phyloP scores from a whole-genome alignment of 2,797 vertebrate species.

The Rhabdomys pumilio region DNA sequence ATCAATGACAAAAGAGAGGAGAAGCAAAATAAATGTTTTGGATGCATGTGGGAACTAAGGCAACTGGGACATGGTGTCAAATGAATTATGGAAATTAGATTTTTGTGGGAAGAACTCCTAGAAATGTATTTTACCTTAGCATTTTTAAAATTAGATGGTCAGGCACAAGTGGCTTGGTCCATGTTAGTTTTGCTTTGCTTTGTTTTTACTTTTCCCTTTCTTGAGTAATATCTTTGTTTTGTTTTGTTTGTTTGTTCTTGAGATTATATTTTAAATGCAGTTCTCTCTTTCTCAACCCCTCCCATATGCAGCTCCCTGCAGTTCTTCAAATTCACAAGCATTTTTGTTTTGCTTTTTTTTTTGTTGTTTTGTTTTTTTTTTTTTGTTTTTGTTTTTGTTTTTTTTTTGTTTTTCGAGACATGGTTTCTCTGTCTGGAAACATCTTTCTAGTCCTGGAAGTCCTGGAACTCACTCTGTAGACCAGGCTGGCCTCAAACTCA shows the following conservation, averaged over 20 bases:
- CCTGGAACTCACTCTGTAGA: too few species aligned
- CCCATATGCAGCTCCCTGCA: too few species aligned
- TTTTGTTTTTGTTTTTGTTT: too few species aligned
- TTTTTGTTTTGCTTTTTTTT: background rate
- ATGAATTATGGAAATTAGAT: background rate
- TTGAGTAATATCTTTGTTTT: background rate
- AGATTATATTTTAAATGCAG: background rate
- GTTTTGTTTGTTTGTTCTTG: background rate
- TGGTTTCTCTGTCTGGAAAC: too few species aligned
- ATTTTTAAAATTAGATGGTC: slow-evolving; percentile 9
- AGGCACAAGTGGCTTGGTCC: background rate
- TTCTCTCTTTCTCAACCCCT: background rate
- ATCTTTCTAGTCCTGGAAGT: too few species aligned
- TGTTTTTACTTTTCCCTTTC: background rate
- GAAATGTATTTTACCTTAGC: background rate
- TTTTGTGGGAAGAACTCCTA: background rate
- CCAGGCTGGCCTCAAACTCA: too few species aligned
- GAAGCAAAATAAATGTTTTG: background rate
- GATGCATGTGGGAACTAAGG: background rate
- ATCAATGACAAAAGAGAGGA: background rate
- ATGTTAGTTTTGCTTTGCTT: background rate
- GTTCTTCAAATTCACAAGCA: background rate
- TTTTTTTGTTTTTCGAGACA: too few species aligned
- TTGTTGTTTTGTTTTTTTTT: too few species aligned
- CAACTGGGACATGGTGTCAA: background rate